phyloP scores from a whole-genome alignment of 2,113 vertebrate genomes.

The Ivindomyrus marchei region DNA sequence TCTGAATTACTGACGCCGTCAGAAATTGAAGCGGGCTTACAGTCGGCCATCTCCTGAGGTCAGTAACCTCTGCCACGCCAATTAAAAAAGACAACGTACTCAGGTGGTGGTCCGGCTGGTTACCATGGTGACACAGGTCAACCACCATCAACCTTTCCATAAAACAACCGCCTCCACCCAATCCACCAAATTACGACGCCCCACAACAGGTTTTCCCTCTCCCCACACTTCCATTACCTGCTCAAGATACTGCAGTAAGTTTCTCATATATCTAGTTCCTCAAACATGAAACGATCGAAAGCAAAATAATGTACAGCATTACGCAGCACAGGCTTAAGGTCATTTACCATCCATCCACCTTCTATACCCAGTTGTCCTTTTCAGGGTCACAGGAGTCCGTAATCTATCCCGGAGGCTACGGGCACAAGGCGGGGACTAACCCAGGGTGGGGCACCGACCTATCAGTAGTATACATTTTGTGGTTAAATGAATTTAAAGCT shows the following conservation, averaged over 20 bases:
- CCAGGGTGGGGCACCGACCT: too few relatives aligned
- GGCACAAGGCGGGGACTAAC: too few relatives aligned
- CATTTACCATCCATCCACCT: too few relatives aligned
- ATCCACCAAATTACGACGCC: not conserved
- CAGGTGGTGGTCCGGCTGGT: not conserved
- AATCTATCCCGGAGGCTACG: too few relatives aligned
- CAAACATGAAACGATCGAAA: too few relatives aligned
- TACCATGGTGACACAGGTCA: not conserved
- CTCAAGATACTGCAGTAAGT: too few relatives aligned
- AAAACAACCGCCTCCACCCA: not conserved
- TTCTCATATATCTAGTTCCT: too few relatives aligned
- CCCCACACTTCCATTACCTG: too few relatives aligned
- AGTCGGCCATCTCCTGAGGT: not conserved
- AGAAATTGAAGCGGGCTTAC: not conserved
- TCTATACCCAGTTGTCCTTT: too few relatives aligned
- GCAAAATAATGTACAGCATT: too few relatives aligned
- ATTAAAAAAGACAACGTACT: not conserved
- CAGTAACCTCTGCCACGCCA: not conserved
- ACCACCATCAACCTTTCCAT: not conserved
- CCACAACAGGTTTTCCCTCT: not conserved
- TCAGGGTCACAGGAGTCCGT: too few relatives aligned
- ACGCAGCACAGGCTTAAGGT: too few relatives aligned
- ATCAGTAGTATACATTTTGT: not conserved
- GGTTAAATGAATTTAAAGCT: not conserved
- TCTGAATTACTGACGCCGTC: not conserved